phyloP scores from a whole-genome alignment of 2,113 vertebrate genomes.

The Pteronura brasiliensis region DNA sequence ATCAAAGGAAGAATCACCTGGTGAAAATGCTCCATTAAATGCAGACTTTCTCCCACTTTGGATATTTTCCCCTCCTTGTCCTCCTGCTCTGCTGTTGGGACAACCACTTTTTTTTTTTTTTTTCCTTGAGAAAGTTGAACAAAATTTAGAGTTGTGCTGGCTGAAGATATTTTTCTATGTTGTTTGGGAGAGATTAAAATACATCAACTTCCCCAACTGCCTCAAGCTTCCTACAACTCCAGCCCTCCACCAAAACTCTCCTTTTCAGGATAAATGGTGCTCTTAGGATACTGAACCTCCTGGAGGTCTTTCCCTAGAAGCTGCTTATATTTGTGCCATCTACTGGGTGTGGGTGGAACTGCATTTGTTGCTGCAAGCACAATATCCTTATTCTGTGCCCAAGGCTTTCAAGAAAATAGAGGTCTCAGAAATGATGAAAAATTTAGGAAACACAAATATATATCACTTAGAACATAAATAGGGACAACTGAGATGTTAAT shows the following conservation, averaged over 20 bases:
- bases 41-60: neutral
- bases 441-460: neutral
- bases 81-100: neutral
- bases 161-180: neutral
- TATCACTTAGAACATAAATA: neutral
- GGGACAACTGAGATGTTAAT: neutral
- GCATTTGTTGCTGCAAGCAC: neutral
- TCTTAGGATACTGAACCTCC: neutral
- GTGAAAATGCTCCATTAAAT: neutral
- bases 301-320: neutral
- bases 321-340: conserved; percentile 68
- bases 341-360: conserved; percentile 71
- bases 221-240: neutral
- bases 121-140: neutral
- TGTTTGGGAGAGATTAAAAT: neutral
- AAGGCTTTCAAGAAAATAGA: neutral
- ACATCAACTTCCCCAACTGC: neutral
- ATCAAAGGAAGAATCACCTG: neutral
- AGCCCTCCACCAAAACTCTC: neutral
- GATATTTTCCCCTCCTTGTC: neutral
- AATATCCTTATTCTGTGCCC: neutral
- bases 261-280: neutral
- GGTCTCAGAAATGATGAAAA: neutral
- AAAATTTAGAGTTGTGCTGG: neutral
- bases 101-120: neutral